Conservation (phyloP, 2,888 invertebrate genomes). For the Dusona sp. region DNA sequence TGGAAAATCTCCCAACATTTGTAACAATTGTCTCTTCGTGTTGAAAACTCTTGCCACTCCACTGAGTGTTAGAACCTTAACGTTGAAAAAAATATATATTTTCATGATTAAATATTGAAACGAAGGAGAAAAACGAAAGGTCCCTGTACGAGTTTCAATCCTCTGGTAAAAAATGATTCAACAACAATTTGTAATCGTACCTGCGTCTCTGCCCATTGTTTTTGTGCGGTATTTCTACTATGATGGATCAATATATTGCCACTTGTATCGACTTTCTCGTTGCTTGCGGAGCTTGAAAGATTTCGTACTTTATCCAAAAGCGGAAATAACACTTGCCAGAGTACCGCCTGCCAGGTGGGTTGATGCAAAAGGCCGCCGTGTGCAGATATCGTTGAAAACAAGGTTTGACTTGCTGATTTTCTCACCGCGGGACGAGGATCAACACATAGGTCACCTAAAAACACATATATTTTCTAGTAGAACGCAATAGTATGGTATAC, state of each 20-base stretch:
- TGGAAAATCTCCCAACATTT: conserved; percentile 95
- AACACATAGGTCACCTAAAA: conserved; percentile 94
- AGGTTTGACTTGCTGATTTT: conserved; percentile 98
- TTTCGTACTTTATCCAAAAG: conserved; percentile 95
- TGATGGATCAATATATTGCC: conserved; percentile 99
- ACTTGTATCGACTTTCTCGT: conserved; percentile 94
- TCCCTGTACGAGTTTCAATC: background rate
- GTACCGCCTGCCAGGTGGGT: conserved; percentile 96
- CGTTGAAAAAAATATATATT: conserved; percentile 40
- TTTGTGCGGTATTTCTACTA: conserved; percentile 98
- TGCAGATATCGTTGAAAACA: conserved; percentile 98
- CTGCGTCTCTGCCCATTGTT: conserved; percentile 99
- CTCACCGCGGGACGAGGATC: conserved; percentile 98
- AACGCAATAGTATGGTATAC: background rate
- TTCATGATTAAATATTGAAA: too few relatives aligned
- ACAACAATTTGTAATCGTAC: conserved; percentile 82
- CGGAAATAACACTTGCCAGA: conserved; percentile 98
- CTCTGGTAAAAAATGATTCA: background rate
- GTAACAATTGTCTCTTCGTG: conserved; percentile 93
- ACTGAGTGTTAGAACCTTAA: conserved; percentile 92
- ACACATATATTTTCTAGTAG: background rate
- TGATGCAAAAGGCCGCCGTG: conserved; percentile 95
- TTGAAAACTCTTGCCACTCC: conserved; percentile 97
- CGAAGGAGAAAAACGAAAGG: background rate
- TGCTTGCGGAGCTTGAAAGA: conserved; percentile 90